Evolutionary conservation across 2,888 invertebrate genomes (phyloP).

Genomic region (Metellina segmentata): DNA sequence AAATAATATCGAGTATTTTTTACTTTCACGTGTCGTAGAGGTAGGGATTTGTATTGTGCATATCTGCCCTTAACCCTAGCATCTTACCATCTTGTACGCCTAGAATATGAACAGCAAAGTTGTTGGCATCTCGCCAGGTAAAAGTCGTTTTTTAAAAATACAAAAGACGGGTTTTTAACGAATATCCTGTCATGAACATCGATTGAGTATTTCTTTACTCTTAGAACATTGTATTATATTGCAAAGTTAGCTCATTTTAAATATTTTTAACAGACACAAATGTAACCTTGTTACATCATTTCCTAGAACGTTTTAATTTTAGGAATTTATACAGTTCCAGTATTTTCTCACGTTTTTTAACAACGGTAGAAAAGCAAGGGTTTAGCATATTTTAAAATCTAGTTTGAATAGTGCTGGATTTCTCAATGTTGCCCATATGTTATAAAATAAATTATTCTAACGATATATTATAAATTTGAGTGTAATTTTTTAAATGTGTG

Average conservation of each 20-base stretch:
- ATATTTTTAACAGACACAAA: background rate
- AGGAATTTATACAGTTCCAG: background rate
- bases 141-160: slow-evolving; percentile 25
- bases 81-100: slow-evolving; percentile 54
- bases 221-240: slow-evolving; percentile 4
- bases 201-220: background rate
- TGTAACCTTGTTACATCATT: background rate
- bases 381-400: background rate
- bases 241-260: slow-evolving; percentile 4
- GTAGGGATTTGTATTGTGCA: slow-evolving; percentile 60
- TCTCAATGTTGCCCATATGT: too few relatives aligned
- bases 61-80: slow-evolving; percentile 56
- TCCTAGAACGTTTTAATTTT: background rate
- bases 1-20: slow-evolving; percentile 72
- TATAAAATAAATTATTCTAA: too few relatives aligned
- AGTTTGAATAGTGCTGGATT: background rate
- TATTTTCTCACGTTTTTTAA: background rate
- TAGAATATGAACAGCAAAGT: slow-evolving; percentile 43
- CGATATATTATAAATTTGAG: too few relatives aligned
- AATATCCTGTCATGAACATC: slow-evolving; percentile 15
- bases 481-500: too few relatives aligned
- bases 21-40: slow-evolving; percentile 45
- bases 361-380: background rate
- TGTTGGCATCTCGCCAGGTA: slow-evolving; percentile 59
- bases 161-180: slow-evolving; percentile 11